Conservation (phyloP, 2,113 vertebrate genomes). For the Zapus hudsonius region DNA sequence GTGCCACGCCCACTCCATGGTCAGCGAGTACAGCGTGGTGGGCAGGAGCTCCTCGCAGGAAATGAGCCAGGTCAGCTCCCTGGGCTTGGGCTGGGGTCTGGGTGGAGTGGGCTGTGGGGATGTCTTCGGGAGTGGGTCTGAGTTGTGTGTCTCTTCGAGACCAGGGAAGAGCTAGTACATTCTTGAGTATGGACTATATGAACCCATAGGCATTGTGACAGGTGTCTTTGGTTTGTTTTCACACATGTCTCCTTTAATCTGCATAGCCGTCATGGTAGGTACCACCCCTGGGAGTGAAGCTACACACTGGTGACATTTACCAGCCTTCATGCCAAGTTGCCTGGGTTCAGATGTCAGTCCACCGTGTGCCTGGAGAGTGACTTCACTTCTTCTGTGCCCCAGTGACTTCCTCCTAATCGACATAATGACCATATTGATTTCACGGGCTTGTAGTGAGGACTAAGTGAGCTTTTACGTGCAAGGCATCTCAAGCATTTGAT, state of each 20-base stretch:
- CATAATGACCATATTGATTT: not conserved
- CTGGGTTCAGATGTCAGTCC: not conserved
- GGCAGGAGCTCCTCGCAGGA: conserved; percentile 87
- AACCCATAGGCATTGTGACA: not conserved
- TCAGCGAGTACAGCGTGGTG: conserved; percentile 89
- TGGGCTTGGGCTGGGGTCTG: not conserved
- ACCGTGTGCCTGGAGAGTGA: not conserved
- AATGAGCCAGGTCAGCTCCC: conserved; percentile 90
- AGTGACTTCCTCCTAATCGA: not conserved
- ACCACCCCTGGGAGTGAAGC: not conserved
- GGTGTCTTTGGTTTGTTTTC: not conserved
- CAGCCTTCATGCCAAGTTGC: not conserved
- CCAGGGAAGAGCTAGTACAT: not conserved
- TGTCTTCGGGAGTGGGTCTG: not conserved
- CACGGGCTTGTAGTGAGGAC: not conserved
- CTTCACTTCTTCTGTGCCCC: not conserved
- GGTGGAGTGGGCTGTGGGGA: not conserved
- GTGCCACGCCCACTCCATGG: conserved; percentile 94
- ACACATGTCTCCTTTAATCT: not conserved
- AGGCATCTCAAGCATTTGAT: not conserved
- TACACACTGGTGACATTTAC: not conserved
- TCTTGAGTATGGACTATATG: not conserved
- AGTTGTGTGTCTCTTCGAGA: not conserved
- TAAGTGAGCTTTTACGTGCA: not conserved
- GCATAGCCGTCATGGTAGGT: not conserved